Percentiles rank a stretch among this genome's conserved stretches.
These are phyloP conservation scores for Enhydra lutris DNA, from an alignment of 2,113 vertebrate species.

Conservation along the genomic window DNA sequence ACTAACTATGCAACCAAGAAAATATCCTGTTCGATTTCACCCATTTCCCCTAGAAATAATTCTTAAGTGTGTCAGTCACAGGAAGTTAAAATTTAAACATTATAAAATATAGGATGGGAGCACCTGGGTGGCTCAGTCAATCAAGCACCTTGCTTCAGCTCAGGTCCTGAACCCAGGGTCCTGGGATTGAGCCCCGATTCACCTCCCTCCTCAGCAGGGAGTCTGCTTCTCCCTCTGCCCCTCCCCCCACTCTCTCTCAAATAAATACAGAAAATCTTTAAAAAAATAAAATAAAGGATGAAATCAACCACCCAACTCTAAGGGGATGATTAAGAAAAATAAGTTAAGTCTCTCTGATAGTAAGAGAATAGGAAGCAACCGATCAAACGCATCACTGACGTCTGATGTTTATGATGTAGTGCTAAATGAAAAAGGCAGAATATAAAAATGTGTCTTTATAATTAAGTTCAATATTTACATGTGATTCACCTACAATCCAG, in stretches of 20 bases:
- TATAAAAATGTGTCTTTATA: not conserved
- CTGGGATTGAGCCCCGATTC: too few species aligned
- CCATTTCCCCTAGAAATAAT: not conserved
- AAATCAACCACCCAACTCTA: not conserved
- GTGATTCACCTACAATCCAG: too few species aligned
- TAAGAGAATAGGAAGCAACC: not conserved
- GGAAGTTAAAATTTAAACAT: not conserved
- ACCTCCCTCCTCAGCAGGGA: too few species aligned
- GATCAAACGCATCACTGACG: fast-evolving
- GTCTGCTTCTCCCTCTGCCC: too few species aligned
- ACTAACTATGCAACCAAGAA: not conserved
- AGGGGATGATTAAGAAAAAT: not conserved
- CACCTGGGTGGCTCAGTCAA: too few species aligned
- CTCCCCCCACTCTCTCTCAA: too few species aligned
- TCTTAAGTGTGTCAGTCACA: not conserved
- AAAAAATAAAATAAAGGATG: not conserved
- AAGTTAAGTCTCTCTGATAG: not conserved
- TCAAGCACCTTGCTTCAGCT: too few species aligned
- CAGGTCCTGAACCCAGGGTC: too few species aligned
- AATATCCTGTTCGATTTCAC: not conserved
- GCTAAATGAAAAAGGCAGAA: not conserved
- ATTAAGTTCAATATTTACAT: too few species aligned
- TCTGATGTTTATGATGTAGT: not conserved
- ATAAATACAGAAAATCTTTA: too few species aligned
- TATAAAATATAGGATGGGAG: not conserved